Evolutionary conservation across 1,140 invertebrate species (phyloP).

Genomic region (Tetraneura akinire): DNA sequence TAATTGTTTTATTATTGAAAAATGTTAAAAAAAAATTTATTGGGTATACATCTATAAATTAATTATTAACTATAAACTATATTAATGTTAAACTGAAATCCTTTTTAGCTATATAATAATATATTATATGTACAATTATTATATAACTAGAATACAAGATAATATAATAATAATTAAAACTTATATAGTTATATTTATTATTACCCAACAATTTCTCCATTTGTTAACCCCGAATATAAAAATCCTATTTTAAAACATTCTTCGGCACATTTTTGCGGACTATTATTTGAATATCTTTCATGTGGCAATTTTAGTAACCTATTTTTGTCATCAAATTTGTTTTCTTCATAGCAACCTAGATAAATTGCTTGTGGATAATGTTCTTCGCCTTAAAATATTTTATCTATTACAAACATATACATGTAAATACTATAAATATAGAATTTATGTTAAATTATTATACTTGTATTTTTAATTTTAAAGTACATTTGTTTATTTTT

Average conservation of each 20-base stretch:
- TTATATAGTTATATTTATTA: neutral
- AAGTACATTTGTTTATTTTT: neutral
- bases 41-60: too few relatives aligned
- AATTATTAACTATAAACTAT: too few relatives aligned
- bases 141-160: too few relatives aligned
- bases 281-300: neutral
- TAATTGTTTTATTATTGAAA: too few relatives aligned
- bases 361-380: conserved; percentile 26
- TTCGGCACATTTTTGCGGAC: conserved; percentile 32
- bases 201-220: neutral
- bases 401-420: neutral
- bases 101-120: too few relatives aligned
- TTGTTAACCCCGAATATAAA: conserved; percentile 20
- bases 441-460: neutral
- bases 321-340: neutral
- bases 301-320: neutral
- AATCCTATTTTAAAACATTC: conserved; percentile 42
- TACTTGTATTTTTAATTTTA: conserved; percentile 9
- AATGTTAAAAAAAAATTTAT: too few relatives aligned
- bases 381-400: conserved; percentile 1
- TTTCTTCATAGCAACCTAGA: conserved; percentile 8
- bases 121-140: too few relatives aligned
- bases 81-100: too few relatives aligned
- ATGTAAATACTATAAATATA: neutral
- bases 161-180: neutral